Conservation (phyloP, 2,113 vertebrate genomes). For the Odontesthes bonariensis region DNA sequence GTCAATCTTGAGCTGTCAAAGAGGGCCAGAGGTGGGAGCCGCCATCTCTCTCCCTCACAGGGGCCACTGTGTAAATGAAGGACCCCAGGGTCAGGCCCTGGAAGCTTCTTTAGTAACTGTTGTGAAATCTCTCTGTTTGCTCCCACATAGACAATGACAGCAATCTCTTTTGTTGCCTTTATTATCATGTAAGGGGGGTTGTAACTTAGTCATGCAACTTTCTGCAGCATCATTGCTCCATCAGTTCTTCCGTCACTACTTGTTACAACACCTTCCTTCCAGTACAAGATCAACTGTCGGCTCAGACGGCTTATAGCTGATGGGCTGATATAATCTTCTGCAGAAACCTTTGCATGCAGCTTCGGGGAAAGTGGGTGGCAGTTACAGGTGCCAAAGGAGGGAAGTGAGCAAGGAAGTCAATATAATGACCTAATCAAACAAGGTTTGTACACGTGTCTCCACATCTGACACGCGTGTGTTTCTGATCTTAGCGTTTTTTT, state of each 20-base stretch:
- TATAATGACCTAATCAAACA: constrained; percentile 60
- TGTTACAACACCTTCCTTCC: neutral
- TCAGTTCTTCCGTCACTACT: neutral
- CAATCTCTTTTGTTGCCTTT: neutral
- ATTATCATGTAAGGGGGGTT: neutral
- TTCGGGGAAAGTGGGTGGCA: constrained; percentile 16
- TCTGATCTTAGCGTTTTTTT: constrained; percentile 65
- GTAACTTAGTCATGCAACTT: constrained; percentile 14
- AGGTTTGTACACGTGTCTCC: constrained; percentile 65
- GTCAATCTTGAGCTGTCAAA: constrained; percentile 78
- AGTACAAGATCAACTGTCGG: constrained; percentile 28
- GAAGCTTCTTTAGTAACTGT: constrained; percentile 64
- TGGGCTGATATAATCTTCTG: constrained; percentile 34
- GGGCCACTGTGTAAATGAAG: constrained; percentile 53
- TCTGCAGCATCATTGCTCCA: neutral
- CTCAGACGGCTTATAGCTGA: constrained; percentile 24
- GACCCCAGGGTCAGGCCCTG: constrained; percentile 74
- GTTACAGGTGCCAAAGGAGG: neutral
- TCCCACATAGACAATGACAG: constrained; percentile 18
- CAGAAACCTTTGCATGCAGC: constrained; percentile 47
- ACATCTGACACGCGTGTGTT: constrained; percentile 70
- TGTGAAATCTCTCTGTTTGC: constrained; percentile 63
- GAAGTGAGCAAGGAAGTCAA: constrained; percentile 20
- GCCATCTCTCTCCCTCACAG: constrained; percentile 65
- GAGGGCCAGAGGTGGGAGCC: constrained; percentile 73